These are phyloP conservation scores for Elachura formosa DNA, from an alignment of 2,113 vertebrate species.

Conservation along the genomic window DNA sequence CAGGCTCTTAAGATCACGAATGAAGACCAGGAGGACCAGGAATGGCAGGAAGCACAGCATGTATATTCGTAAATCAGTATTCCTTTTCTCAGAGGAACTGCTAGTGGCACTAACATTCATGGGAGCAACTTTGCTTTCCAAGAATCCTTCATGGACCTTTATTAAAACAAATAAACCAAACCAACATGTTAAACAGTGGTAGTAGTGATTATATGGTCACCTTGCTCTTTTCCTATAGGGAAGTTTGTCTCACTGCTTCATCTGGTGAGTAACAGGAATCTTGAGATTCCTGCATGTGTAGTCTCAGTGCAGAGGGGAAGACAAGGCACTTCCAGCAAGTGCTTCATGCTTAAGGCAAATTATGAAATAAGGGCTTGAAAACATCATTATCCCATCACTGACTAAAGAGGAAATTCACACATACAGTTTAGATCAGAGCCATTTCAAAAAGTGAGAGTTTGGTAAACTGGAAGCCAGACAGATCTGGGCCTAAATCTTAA, in stretches of 20 bases:
- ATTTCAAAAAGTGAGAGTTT: not conserved
- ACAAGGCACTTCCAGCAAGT: not conserved
- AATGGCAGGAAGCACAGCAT: slow-evolving; percentile 84
- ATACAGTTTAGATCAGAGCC: not conserved
- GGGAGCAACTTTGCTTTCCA: slow-evolving; percentile 34
- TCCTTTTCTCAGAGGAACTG: slow-evolving; percentile 49
- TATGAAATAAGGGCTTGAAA: not conserved
- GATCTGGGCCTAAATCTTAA: not conserved
- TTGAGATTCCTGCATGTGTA: rapidly evolving
- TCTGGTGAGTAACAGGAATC: not conserved
- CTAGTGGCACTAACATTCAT: slow-evolving; percentile 41
- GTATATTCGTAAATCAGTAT: slow-evolving; percentile 79
- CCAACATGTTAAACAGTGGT: not conserved
- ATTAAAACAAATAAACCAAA: not conserved
- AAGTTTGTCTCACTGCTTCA: not conserved
- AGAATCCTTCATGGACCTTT: slow-evolving; percentile 80
- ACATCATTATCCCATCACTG: not conserved
- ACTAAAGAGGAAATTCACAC: not conserved
- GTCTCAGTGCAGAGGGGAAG: not conserved
- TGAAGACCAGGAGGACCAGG: slow-evolving; percentile 80
- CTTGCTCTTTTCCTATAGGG: rapidly evolving
- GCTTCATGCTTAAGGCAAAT: not conserved
- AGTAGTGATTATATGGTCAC: not conserved
- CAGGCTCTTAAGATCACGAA: slow-evolving; percentile 82
- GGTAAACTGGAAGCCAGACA: not conserved